Percentiles rank a stretch among this genome's conserved stretches.
phyloP scores from a whole-genome alignment of 2,888 invertebrate species.

The Callinectes sapidus region DNA sequence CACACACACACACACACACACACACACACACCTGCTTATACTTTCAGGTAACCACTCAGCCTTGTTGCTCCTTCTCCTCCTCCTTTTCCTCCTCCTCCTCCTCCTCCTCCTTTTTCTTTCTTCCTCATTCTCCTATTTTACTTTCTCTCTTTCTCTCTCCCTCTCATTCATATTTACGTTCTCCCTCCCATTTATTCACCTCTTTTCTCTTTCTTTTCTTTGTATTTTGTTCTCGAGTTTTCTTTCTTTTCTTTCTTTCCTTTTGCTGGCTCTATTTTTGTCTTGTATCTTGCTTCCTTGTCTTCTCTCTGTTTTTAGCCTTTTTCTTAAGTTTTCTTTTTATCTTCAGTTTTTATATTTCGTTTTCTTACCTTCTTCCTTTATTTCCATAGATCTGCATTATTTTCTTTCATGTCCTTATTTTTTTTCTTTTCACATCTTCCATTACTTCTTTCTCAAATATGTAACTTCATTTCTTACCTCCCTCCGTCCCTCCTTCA shows the following conservation, averaged over 20 bases:
- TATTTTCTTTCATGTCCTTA: too few species aligned
- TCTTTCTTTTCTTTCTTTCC: background rate
- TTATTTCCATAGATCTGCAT: background rate
- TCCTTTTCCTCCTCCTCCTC: background rate
- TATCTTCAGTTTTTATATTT: background rate
- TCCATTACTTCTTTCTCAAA: too few species aligned
- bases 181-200: background rate
- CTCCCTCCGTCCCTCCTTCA: background rate
- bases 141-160: background rate
- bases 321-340: background rate
- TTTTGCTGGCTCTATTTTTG: background rate
- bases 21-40: background rate
- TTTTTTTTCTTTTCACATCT: too few species aligned
- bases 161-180: background rate
- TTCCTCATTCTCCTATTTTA: background rate
- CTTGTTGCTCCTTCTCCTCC: background rate
- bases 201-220: background rate
- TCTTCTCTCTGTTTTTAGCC: background rate
- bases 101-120: too few species aligned
- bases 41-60: background rate
- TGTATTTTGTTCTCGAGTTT: background rate
- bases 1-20: slow-evolving; percentile 25
- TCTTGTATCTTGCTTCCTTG: background rate
- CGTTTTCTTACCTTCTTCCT: background rate
- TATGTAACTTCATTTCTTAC: background rate